These are phyloP conservation scores for Xyrauchen texanus DNA, from an alignment of 2,113 vertebrate species.

Conservation along the genomic window DNA sequence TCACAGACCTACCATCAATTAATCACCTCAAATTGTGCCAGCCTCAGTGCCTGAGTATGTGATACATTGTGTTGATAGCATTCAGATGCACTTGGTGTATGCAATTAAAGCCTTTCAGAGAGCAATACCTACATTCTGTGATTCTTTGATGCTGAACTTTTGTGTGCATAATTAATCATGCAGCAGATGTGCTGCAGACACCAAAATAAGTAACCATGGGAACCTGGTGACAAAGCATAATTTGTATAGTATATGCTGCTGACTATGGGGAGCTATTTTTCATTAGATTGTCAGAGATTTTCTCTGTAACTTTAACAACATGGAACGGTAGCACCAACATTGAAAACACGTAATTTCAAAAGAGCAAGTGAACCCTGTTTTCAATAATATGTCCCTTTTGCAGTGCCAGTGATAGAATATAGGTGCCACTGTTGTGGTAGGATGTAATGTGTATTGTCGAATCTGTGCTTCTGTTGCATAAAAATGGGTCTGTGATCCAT, in stretches of 20 bases:
- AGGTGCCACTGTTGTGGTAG: no score
- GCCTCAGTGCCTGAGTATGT: slow-evolving; percentile 1
- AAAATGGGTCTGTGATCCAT: background rate
- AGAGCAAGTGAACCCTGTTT: background rate
- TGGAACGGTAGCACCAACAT: background rate
- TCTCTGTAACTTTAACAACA: background rate
- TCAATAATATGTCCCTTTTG: background rate
- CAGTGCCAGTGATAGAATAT: background rate
- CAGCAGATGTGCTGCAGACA: slow-evolving; percentile 3
- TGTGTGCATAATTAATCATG: slow-evolving; percentile 31
- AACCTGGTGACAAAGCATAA: slow-evolving; percentile 26
- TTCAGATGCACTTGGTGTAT: slow-evolving; percentile 2
- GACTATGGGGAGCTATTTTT: background rate
- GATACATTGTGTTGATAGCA: slow-evolving; percentile 5
- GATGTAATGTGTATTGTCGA: background rate
- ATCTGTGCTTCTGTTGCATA: background rate
- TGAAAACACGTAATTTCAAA: background rate
- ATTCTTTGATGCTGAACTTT: slow-evolving; percentile 26
- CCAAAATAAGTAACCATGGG: slow-evolving; percentile 21
- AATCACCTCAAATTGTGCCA: slow-evolving; percentile 6
- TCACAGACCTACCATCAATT: background rate
- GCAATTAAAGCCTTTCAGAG: background rate
- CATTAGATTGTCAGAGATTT: background rate
- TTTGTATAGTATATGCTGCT: background rate
- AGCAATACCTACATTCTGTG: slow-evolving; percentile 19